Percentiles rank a stretch among this genome's conserved stretches.
Evolutionary conservation across 2,888 invertebrate species (phyloP).

Genomic region (Lucinisca nassula): DNA sequence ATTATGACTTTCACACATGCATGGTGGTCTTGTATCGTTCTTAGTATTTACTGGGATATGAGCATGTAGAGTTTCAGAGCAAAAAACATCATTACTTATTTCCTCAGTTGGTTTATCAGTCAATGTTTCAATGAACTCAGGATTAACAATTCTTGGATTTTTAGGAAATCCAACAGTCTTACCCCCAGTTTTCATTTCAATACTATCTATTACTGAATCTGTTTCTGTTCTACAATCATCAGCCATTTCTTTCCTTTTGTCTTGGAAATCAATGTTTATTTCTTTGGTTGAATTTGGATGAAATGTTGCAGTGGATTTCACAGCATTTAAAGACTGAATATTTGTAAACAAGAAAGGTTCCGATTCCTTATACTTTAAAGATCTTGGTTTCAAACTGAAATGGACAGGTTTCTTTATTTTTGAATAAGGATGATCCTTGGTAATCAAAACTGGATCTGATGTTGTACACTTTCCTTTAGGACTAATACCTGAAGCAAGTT

Average conservation of each 20-base stretch:
- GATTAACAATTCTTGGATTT: too few species aligned
- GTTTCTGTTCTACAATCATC: too few species aligned
- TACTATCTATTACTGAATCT: too few species aligned
- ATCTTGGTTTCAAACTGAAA: conserved; percentile 35
- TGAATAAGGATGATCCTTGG: conserved; percentile 46
- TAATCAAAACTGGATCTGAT: neutral
- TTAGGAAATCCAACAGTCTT: too few species aligned
- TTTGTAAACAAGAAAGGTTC: neutral
- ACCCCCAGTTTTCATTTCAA: too few species aligned
- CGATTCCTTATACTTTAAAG: neutral
- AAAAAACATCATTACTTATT: too few species aligned
- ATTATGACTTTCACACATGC: too few species aligned
- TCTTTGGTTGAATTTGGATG: neutral
- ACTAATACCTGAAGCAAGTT: neutral
- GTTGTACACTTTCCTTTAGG: neutral
- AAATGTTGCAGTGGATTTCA: neutral
- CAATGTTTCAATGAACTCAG: too few species aligned
- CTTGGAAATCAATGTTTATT: neutral
- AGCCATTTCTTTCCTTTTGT: neutral
- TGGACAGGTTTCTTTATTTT: conserved; percentile 33
- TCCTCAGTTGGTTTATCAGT: too few species aligned
- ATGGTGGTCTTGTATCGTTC: too few species aligned
- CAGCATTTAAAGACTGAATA: neutral
- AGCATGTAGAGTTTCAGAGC: too few species aligned
- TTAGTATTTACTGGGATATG: too few species aligned